These are phyloP conservation scores for Macropus fuliginosus DNA, from an alignment of 2,797 vertebrate genomes.

Conservation along the genomic window DNA sequence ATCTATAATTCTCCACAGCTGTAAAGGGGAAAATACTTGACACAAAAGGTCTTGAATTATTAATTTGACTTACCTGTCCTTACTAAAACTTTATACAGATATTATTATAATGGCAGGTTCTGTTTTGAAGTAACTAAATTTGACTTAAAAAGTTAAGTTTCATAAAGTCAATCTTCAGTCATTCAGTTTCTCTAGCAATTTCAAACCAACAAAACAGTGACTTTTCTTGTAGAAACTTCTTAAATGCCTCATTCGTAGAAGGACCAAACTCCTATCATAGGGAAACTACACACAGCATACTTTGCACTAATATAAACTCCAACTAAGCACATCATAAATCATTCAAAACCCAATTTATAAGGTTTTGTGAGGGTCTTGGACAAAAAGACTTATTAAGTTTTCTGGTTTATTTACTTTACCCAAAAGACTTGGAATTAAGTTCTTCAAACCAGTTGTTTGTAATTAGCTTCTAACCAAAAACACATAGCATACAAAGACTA, in stretches of 20 bases:
- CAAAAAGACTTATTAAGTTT: slow-evolving; percentile 14
- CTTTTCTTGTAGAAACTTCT: background rate
- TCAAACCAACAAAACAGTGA: background rate
- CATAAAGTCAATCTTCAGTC: background rate
- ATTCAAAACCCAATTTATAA: slow-evolving; percentile 28
- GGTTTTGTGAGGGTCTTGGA: slow-evolving; percentile 10
- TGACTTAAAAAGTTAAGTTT: background rate
- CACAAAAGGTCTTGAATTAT: slow-evolving; percentile 7
- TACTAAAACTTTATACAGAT: slow-evolving; percentile 22
- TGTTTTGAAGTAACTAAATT: background rate
- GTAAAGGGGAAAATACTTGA: slow-evolving; percentile 29
- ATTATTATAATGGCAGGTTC: background rate
- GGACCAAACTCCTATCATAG: background rate
- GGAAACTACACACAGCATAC: background rate
- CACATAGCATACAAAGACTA: background rate
- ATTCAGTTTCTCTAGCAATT: background rate
- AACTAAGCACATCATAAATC: background rate
- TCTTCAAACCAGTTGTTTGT: slow-evolving; percentile 24
- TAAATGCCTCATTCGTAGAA: slow-evolving; percentile 18
- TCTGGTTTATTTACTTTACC: slow-evolving; percentile 9
- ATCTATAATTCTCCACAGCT: background rate
- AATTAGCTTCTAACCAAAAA: slow-evolving; percentile 51
- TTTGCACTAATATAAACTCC: background rate
- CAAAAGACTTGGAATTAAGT: slow-evolving; percentile 19
- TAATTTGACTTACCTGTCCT: background rate